Evolutionary conservation across 2,113 vertebrate species (phyloP), one percentile per base, ranked within the genome.

Genomic region (Hystrix cristata): DNA sequence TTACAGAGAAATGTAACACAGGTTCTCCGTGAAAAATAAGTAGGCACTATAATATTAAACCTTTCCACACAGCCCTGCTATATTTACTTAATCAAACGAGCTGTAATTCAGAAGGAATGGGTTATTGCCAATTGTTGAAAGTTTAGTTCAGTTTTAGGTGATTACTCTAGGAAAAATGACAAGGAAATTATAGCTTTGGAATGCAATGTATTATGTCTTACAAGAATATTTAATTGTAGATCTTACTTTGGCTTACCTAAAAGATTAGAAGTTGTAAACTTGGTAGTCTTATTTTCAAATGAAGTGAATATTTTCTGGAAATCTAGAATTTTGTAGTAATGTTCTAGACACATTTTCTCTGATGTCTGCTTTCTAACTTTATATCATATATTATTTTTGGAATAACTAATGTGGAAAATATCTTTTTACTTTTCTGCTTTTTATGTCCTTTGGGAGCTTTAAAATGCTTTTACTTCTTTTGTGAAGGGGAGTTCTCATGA

Each of bases 21-120:
- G 67, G 3, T 48, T 93, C n/a, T 69, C 93, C 97, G 88, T 74
- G 27, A 72, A 97, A 98, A 95, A 57, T 43, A 93, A 96, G 55
- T 59, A 72, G 71, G 34, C 57, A 72, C 59, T 90, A 76, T 91
- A 64, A 88, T 43, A 62, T 69, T 89, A 55, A 96, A 96, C 62
- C 67, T 94, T 31, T 25, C 57, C 21, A 55, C 78, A 71, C 34
- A 78, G 2, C 85, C 55, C 51, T 94, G 34, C n/a, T 91, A 4
- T 89, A 27, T 27, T 89, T 97, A 92, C 91, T 89, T 65, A 90
- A 93, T 98, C 92, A 87, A 94, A 96, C 46, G 64, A 90, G 72
- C 25, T 93, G 3, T 96, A 69, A 97, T 83, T 98, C 34, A 96
- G 72, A 98, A 96, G 34, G 84, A 19, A 38, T 92, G 46, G 14